Evolutionary conservation across 2,797 vertebrate species (phyloP), one percentile per base, ranked within the genome.

Genomic region (Lithobates pipiens): DNA sequence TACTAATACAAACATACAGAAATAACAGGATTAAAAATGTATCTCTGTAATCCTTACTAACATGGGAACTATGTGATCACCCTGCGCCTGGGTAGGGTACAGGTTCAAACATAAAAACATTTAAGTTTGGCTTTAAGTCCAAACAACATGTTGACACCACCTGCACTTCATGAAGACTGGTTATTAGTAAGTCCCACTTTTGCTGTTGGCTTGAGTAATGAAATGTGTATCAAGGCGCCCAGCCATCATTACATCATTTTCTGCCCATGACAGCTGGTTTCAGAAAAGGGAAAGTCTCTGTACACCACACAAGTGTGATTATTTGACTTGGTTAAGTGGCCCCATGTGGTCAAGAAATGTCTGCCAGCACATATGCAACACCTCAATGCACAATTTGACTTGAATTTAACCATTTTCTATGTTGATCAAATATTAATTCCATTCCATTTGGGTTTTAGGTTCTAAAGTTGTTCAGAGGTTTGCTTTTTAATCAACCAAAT

Each of bases 231-330:
- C 27, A 82, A 57, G 79, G 80, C 75, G 76, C 57, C n/a, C 57
- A 50, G 80, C 80, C 80, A 86, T 76, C 39, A 86, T 82, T 34
- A 83, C 85, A 86, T 86, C 80, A 82, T 74, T n/a, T 44, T 23
- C 57, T 73, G 71, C 69, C 75, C n/a, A 13, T 76, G 72, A 57
- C 81, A 34, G 46, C 50, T 83, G 25, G 27, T 25, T 61, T n/a
- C 63, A 46, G 76, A 69, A 36, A 65, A 67, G 54, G 67, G 42
- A 85, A 36, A 77, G 74, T 76, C 46, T 57, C 44, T 67, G 46
- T 76, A 76, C 70, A 18, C 67, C 44, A 34, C 80, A 61, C 77
- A 70, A 75, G 36, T 34, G n/a, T 27, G 32, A n/a, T 34, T 74
- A 68, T 57, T 73, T 82, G 72, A 61, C 67, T 77, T 18, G 18